Evolutionary conservation across 2,797 vertebrate genomes (phyloP).

Genomic region (Zalophus californianus): DNA sequence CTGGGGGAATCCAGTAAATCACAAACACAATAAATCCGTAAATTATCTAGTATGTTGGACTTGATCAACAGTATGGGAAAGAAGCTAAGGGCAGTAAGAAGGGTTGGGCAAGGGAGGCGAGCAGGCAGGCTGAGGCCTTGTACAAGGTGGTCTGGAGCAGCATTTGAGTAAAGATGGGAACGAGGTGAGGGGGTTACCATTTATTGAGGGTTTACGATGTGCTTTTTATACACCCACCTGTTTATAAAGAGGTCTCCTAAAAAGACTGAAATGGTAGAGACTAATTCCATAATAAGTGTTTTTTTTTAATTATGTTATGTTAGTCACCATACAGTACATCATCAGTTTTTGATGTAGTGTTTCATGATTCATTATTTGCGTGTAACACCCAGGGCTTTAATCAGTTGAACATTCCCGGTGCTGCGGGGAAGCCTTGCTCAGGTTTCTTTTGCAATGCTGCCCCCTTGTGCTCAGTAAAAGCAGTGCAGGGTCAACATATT

Average conservation of each 20-base stretch:
- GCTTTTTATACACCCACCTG: not conserved
- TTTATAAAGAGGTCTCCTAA: not conserved
- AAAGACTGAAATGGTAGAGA: not conserved
- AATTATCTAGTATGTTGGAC: not conserved
- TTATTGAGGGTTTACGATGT: not conserved
- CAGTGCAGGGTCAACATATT: not conserved
- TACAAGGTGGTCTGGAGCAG: too few species aligned
- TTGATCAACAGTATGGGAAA: not conserved
- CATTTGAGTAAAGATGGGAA: not conserved
- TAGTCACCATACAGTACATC: too few species aligned
- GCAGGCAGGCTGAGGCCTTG: not conserved
- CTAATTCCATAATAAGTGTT: not conserved
- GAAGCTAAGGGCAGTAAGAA: not conserved
- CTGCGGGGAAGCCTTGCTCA: not conserved
- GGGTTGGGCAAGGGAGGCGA: rapidly evolving
- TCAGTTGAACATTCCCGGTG: not conserved
- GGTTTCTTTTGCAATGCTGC: conserved; percentile 66
- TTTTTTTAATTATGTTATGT: too few species aligned
- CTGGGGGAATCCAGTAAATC: not conserved
- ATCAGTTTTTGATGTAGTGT: too few species aligned
- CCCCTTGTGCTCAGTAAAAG: conserved; percentile 26
- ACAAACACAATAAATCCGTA: not conserved
- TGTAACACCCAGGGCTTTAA: not conserved
- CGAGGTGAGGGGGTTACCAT: not conserved
- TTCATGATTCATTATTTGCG: too few species aligned